Evolutionary conservation across 2,113 vertebrate genomes (phyloP), one percentile per base, ranked within the genome.

Genomic region (Willisornis vidua): DNA sequence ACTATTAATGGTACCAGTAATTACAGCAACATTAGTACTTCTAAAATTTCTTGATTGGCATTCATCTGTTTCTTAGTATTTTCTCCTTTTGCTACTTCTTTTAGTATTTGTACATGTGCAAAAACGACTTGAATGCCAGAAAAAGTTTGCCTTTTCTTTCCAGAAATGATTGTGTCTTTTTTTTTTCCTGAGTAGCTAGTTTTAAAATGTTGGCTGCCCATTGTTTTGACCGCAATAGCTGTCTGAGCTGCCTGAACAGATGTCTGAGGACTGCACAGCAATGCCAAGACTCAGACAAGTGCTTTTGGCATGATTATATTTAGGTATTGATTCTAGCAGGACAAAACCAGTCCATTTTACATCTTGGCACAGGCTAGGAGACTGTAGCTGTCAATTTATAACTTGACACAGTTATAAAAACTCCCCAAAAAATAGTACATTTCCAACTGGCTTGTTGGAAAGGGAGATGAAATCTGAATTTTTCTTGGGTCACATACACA

Each of bases 151-250:
- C 48, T 66, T 85, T 93, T 76, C 67, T 75, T 87, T 84, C 83
- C 84, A 96, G 77, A 95, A 96, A 80, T 55, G 12, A 62, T 84
- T 90, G 7, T 62, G 48, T 55, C 31, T 45, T 91, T 85, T 73
- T 85, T 70, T 62, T 80, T 31, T 23, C 83, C 85, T 57, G 33
- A 95, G 70, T 55, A 76, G 90, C 28, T 93, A 67, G 31, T 75
- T 94, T 96, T 83, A 73, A 97, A 95, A 91, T 67, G 84, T 92
- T 94, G 45, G 37, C 91, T 97, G 81, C 93, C 45, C 81, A n/a
- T 95, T 97, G 67, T 96, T 97, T 97, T 95, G 87, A 94, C 96
- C 87, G 26, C 94, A 80, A 23, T 95, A 97, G 95, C 96, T 97
- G 93, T 87, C 94, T 89, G 45, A 95, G 85, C 58, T 79, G 54